Conservation (phyloP, 2,113 vertebrate species). For the Periophthalmodon schlosseri region DNA sequence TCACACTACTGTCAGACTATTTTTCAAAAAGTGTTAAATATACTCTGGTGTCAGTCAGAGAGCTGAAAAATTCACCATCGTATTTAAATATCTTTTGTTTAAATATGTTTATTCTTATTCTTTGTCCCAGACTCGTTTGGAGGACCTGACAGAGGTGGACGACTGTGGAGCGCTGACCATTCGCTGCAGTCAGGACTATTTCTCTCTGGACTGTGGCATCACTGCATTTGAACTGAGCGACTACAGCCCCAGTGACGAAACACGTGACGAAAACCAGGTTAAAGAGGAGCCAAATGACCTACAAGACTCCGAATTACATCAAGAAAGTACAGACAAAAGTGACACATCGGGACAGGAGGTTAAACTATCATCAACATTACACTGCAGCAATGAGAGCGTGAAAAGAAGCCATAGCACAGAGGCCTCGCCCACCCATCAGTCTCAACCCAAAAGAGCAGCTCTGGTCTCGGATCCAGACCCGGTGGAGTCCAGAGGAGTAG, state of each 20-base stretch:
- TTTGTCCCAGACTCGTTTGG: slow-evolving; percentile 86
- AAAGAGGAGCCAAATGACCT: background rate
- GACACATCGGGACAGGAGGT: background rate
- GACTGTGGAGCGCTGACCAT: slow-evolving; percentile 97
- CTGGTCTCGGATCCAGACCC: slow-evolving; percentile 75
- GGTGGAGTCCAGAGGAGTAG: slow-evolving; percentile 45
- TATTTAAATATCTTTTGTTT: no score
- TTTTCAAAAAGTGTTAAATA: no score
- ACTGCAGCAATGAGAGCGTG: slow-evolving; percentile 72
- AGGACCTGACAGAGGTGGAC: slow-evolving; percentile 94
- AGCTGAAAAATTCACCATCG: no score
- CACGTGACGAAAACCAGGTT: slow-evolving; percentile 42
- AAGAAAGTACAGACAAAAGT: slow-evolving; percentile 40
- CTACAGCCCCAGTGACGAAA: slow-evolving; percentile 91
- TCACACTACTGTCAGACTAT: no score
- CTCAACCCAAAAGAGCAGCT: slow-evolving; percentile 85
- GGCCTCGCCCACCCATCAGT: slow-evolving; percentile 87
- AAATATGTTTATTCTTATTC: background rate
- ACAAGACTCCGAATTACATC: background rate
- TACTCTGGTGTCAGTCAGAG: no score
- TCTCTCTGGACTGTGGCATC: slow-evolving; percentile 97
- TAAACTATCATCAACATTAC: slow-evolving; percentile 36
- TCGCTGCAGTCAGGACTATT: slow-evolving; percentile 96
- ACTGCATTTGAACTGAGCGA: slow-evolving; percentile 95
- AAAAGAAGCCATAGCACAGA: slow-evolving; percentile 85